Base-by-base conservation (phyloP, 1,140 invertebrate species). In the Arctopsyche grandis region DNA sequence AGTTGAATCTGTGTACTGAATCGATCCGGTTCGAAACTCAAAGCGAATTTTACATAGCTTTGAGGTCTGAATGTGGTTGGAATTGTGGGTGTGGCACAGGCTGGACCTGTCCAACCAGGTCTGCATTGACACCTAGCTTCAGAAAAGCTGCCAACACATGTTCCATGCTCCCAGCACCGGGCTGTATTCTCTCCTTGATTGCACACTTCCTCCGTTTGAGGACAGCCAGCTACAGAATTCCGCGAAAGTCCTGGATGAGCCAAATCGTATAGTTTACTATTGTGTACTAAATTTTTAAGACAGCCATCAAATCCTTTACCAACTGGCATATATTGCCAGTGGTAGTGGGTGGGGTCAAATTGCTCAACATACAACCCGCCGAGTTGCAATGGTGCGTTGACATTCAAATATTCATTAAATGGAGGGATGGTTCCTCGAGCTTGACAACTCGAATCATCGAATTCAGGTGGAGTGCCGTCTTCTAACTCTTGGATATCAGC, bases 371-470 rank as follows among this genome's bases (percentile, higher is more conserved):
- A 94, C 1, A 96, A 86, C 0, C 98, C 98, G 46, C 97, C 97
- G 63, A 99, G 90, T 89, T 99, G 97, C 24, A 99, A 88, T 0
- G 97, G 96, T 0, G 96, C 93, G 87, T 99, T 98, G 0, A 99
- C 96, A 88, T 99, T 99, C 1, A 99, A 89, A 84, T 97, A 99
- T 86, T 98, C 96, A 86, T 98, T 98, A 87, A 98, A 98, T 0
- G 97, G 96, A 12, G 96, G 96, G 80, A 99, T 96, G 0, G 90
- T 92, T 10, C 95, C 96, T 76, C 92, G 91, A 0, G 95, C 95
- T 88, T 98, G 96, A 87, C 98, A 99, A 10, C 92, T 92, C 4
- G 92, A 92, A 79, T 95, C 93, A 84, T 98, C 95, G 84, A 97
- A 96, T 83, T 95, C 91, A 0, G 95, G 93, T 9, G 93, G 91